These are phyloP conservation scores for Carlito syrichta DNA, from an alignment of 2,113 vertebrate species.

Conservation along the genomic window DNA sequence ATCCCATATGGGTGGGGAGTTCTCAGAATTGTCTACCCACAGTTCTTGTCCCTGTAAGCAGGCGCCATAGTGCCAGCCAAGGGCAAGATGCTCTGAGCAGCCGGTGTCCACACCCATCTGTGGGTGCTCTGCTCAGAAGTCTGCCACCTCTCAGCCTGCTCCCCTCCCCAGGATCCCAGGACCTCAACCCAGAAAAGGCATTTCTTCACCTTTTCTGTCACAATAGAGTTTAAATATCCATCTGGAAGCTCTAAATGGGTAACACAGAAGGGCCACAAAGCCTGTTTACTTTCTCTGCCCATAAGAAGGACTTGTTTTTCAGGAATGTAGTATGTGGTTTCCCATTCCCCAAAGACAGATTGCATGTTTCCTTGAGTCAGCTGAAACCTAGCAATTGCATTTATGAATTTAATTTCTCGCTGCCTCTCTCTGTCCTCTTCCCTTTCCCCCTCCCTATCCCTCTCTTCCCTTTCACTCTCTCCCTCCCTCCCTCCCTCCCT, in stretches of 20 bases:
- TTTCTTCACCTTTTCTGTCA: neutral
- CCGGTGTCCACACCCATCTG: neutral
- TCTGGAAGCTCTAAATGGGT: neutral
- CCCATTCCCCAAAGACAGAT: neutral
- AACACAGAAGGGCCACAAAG: neutral
- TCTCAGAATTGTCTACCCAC: neutral
- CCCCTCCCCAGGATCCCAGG: neutral
- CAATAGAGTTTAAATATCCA: neutral
- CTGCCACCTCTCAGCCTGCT: neutral
- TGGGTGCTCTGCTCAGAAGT: neutral
- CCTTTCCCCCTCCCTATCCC: neutral
- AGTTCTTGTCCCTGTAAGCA: neutral
- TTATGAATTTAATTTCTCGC: neutral
- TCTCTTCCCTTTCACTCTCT: too few relatives aligned
- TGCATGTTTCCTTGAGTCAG: neutral
- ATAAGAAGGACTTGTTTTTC: slow-evolving; percentile 27
- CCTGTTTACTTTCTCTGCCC: neutral
- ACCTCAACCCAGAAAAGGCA: neutral
- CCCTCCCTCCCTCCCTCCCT: too few relatives aligned
- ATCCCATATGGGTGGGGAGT: neutral
- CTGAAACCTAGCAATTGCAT: neutral
- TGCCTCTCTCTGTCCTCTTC: too few relatives aligned
- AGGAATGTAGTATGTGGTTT: neutral
- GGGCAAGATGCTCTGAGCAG: neutral
- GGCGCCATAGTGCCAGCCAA: neutral